phyloP scores from a whole-genome alignment of 2,888 invertebrate genomes.

The Subacronicta megacephala region DNA sequence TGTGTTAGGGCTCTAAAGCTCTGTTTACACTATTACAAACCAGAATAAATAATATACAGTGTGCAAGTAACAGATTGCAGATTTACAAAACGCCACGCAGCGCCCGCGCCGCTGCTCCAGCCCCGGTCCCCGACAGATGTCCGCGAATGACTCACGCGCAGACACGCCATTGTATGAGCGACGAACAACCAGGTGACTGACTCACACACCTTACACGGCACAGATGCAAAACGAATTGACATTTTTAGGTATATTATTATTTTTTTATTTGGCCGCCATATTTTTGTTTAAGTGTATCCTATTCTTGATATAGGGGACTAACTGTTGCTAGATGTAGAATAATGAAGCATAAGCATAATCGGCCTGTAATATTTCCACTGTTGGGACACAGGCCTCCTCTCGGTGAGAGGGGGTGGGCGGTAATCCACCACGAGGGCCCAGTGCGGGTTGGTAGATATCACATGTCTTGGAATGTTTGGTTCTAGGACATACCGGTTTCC shows the following conservation, averaged over 20 bases:
- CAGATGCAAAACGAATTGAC: slow-evolving; percentile 38
- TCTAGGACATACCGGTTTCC: too few species aligned
- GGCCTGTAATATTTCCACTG: too few species aligned
- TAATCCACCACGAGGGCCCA: too few species aligned
- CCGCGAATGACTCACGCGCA: slow-evolving; percentile 44
- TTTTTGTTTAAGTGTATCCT: too few species aligned
- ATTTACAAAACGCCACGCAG: slow-evolving; percentile 23
- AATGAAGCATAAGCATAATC: too few species aligned
- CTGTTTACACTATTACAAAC: slow-evolving; percentile 9
- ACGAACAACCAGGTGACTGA: slow-evolving; percentile 49
- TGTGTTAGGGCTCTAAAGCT: slow-evolving; percentile 7
- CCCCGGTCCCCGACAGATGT: slow-evolving; percentile 47
- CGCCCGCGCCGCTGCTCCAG: not conserved
- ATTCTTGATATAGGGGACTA: slow-evolving; percentile 3
- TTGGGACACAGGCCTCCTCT: too few species aligned
- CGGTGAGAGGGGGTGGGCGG: too few species aligned
- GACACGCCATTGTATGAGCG: slow-evolving; percentile 39
- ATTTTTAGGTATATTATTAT: too few species aligned
- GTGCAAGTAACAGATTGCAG: slow-evolving; percentile 37
- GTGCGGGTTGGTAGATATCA: too few species aligned
- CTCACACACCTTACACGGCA: slow-evolving; percentile 49
- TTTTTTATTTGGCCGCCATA: too few species aligned
- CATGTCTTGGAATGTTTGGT: too few species aligned
- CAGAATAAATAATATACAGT: slow-evolving; percentile 42
- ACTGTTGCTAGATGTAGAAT: too few species aligned